Evolutionary conservation across 2,888 invertebrate genomes (phyloP), one percentile per base, ranked within the genome.

Genomic region (Pimpla rufipes): DNA sequence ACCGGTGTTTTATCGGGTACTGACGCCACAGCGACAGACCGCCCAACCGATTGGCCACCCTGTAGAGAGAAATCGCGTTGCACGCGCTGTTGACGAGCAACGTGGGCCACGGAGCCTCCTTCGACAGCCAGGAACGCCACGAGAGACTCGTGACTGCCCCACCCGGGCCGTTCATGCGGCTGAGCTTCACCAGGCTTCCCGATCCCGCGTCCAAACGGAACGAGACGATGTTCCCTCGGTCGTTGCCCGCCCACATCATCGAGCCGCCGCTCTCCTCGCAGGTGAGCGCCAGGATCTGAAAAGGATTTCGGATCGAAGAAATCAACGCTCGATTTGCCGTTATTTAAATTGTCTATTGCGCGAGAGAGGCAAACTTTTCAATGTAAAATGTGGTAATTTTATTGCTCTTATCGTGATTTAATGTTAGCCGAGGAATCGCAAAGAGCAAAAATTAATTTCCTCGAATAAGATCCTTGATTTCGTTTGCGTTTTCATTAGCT

Each of bases 221-320:
- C 70, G 96, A 96, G 86, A 95, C 94, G 85, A 97, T 95, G 86
- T 95, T 94, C 18, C 97, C 97, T 95, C 94, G 95, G 89, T 97
- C 96, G 93, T 97, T 97, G 67, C 97, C 97, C 52, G 96, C 96
- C 98, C 98, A 98, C 87, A 98, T 95, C 90, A 97, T 75, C 4
- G 90, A 90, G 35, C 93, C 95, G 87, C 96, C 94, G 89, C 96
- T 96, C 23, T 96, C 95, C 91, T 97, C 97, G 90, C 97, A 97
- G 0, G 96, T 95, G 87, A 98, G 93, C 8, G 96, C 95, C 88
- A 96, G 93, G 47, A 97, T 89, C 93, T 93, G 64, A 10, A 82
- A 84, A 67, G n/a, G n/a, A n/a, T n/a, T n/a, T n/a, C n/a, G n/a
- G n/a, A n/a, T n/a, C n/a, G n/a, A n/a, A n/a, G n/a, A n/a, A n/a